phyloP scores from a whole-genome alignment of 2,113 vertebrate species.

The Ondatra zibethicus region DNA sequence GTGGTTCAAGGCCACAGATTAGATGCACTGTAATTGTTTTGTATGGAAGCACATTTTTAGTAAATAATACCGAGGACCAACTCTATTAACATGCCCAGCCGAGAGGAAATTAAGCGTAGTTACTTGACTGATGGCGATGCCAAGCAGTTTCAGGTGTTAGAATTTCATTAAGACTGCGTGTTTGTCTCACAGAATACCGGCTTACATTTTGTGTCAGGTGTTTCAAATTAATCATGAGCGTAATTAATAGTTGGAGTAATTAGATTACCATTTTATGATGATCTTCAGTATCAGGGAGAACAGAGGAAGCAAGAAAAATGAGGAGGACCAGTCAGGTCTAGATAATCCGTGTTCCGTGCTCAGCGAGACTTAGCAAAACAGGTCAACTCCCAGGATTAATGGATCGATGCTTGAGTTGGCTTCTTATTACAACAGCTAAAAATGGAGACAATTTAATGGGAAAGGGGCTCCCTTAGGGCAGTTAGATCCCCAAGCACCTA shows the following conservation, averaged over 20 bases:
- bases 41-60: not conserved
- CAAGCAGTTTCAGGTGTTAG: slow-evolving; percentile 72
- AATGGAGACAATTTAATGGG: not conserved
- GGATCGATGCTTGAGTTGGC: not conserved
- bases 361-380: not conserved
- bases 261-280: slow-evolving; percentile 66
- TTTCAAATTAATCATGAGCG: slow-evolving; percentile 73
- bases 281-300: slow-evolving; percentile 17
- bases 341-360: not conserved
- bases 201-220: slow-evolving; percentile 67
- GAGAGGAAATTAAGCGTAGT: slow-evolving; percentile 46
- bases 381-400: not conserved
- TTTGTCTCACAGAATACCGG: slow-evolving; percentile 25
- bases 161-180: slow-evolving; percentile 65
- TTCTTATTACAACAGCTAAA: not conserved
- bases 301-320: slow-evolving; percentile 26
- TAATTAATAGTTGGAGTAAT: slow-evolving; percentile 78
- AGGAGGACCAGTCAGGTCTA: not conserved
- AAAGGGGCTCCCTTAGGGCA: not conserved
- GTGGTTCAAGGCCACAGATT: not conserved
- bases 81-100: slow-evolving; percentile 29
- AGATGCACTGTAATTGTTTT: slow-evolving; percentile 28
- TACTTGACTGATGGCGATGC: slow-evolving; percentile 59
- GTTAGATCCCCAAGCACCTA: not conserved
- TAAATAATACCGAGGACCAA: not conserved